Percentiles rank a stretch among this genome's conserved stretches.
phyloP scores from a whole-genome alignment of 2,113 vertebrate genomes.

The Tachysurus fulvidraco region DNA sequence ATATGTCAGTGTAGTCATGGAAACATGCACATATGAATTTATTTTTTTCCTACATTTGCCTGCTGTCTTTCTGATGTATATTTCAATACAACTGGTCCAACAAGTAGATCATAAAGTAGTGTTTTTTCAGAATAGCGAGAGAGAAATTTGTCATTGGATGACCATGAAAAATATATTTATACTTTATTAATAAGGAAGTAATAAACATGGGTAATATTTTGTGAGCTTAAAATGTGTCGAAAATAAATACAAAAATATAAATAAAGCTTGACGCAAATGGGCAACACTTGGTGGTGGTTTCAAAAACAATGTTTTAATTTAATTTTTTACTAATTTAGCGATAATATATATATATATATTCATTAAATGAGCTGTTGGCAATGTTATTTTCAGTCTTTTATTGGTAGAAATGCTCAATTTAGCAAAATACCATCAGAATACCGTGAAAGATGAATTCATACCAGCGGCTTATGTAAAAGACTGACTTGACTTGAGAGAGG shows the following conservation, averaged over 20 bases:
- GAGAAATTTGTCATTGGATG: no score
- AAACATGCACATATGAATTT: conserved; percentile 10
- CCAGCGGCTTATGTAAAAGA: background rate
- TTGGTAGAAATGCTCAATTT: background rate
- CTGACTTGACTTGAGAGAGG: background rate
- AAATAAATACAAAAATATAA: no score
- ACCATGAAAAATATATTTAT: no score
- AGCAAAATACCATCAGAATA: background rate
- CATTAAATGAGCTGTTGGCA: background rate
- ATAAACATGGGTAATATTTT: no score
- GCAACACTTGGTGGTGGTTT: no score
- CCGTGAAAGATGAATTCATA: background rate
- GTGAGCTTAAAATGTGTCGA: no score
- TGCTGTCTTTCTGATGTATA: background rate
- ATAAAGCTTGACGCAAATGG: no score
- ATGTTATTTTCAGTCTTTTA: background rate
- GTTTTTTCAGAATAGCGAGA: background rate
- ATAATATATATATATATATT: background rate
- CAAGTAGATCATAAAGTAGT: background rate
- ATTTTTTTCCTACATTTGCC: no score
- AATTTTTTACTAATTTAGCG: background rate
- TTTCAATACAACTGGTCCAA: background rate
- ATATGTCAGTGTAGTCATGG: conserved; percentile 32
- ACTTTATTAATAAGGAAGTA: no score
- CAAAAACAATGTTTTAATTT: background rate